Evolutionary conservation across 2,888 invertebrate genomes (phyloP).

Genomic region (Nomada fucata): DNA sequence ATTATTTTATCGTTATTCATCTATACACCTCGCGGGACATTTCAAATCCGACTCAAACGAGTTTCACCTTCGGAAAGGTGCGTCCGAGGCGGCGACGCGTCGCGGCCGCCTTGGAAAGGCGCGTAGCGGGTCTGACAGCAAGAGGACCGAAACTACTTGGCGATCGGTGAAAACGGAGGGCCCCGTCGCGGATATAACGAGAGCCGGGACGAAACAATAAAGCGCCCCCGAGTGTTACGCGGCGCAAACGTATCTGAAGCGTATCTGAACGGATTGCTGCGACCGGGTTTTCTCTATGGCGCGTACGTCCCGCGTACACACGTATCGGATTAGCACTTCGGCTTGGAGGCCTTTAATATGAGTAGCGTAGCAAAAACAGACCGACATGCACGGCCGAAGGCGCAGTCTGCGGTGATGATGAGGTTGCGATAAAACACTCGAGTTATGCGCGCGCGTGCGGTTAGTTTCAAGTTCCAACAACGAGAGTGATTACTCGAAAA

Average conservation of each 20-base stretch:
- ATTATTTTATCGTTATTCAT: too few species aligned
- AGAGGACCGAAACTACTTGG: conserved; percentile 37
- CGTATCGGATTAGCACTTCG: conserved; percentile 71
- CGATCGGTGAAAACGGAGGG: conserved; percentile 33
- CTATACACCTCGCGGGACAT: too few species aligned
- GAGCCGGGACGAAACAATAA: conserved; percentile 32
- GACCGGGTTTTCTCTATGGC: conserved; percentile 49
- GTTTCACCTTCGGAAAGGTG: too few species aligned
- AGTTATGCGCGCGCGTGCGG: conserved; percentile 72
- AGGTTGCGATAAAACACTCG: conserved; percentile 71
- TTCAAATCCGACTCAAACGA: too few species aligned
- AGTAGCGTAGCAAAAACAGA: conserved; percentile 67
- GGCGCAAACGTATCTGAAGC: background rate
- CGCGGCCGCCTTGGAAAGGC: background rate
- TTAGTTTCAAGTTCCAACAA: conserved; percentile 69
- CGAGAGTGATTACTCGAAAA: conserved; percentile 68
- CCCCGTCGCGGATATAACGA: conserved; percentile 32
- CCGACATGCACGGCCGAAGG: conserved; percentile 70
- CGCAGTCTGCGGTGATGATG: conserved; percentile 70
- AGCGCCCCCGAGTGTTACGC: conserved; percentile 31
- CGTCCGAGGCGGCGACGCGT: background rate
- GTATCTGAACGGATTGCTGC: conserved; percentile 38
- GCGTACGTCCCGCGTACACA: conserved; percentile 45
- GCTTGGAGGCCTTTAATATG: conserved; percentile 62
- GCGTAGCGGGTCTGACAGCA: conserved; percentile 29